Evolutionary conservation across 2,888 invertebrate species (phyloP), one percentile per base, ranked within the genome.

Genomic region (Cantharis rufa): DNA sequence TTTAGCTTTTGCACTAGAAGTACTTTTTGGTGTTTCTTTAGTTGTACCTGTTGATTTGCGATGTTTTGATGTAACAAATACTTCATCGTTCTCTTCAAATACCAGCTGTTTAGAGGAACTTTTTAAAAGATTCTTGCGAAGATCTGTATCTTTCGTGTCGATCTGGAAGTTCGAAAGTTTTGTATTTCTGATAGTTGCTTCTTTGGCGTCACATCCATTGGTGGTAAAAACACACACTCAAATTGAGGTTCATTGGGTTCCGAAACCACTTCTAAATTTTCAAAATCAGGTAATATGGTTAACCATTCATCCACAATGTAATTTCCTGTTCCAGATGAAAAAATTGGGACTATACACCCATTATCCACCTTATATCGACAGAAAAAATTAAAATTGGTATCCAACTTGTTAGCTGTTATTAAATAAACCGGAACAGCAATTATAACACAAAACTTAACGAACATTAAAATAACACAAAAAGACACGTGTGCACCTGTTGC

Each of bases 1-100:
- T 81, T 89, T 87, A 11, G 87, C 87, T 79, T 80, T 72, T 21
- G 76, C 64, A 27, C 32, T 70, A 5, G 82, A 80, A 13, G 77
- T 81, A 24, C 76, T 77, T 70, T 24, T 77, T 3, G 72, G 80
- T 77, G 62, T 80, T 68, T 72, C 24, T 11, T 69, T 27, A 32
- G 24, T 10, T 16, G 66, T 73, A 1, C 5, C 24, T 4, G 16
- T 16, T n/a, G 7, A 27, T 10, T 15, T 71, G 32, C n/a, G 7
- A n/a, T n/a, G 48, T 48, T 48, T 48, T n/a, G 3, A 1, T 2
- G 5, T 9, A 48, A 48, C 9, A 48, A 2, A 13, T 32, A 21
- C n/a, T 66, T 66, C 64, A 66, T 21, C 48, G n/a, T n/a, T 9
- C 48, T n/a, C 64, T 13, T 66, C 64, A 66, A 21, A 16, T 21